Percentiles rank a stretch among this genome's conserved stretches.
These are phyloP conservation scores for Periophthalmus magnuspinnatus DNA, from an alignment of 2,797 vertebrate species.

Conservation along the genomic window DNA sequence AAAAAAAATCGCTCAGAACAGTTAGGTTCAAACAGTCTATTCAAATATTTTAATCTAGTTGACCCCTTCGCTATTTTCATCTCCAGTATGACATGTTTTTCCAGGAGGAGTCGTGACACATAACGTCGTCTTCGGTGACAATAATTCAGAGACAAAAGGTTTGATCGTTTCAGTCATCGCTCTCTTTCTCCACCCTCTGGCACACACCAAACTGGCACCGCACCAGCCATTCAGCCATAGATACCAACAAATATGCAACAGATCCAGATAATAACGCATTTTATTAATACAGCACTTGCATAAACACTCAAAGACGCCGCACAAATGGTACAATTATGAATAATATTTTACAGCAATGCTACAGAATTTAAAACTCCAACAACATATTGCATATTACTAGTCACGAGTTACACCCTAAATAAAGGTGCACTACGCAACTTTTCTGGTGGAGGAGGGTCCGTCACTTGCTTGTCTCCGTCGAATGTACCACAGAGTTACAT, in stretches of 20 bases:
- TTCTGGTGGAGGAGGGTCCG: too few relatives aligned
- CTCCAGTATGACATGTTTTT: conserved; percentile 21
- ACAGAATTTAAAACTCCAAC: too few relatives aligned
- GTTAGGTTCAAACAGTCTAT: neutral
- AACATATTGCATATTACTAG: too few relatives aligned
- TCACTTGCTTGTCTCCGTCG: too few relatives aligned
- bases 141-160: conserved; percentile 51
- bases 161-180: conserved; percentile 41
- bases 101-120: conserved; percentile 30
- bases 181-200: conserved; percentile 43
- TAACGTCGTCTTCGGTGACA: conserved; percentile 13
- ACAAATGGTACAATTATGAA: too few relatives aligned
- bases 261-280: neutral
- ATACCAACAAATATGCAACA: neutral
- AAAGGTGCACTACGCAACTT: too few relatives aligned
- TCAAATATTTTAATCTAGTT: neutral
- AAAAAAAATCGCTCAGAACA: too few relatives aligned
- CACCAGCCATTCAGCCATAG: conserved; percentile 38
- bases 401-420: too few relatives aligned
- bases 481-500: too few relatives aligned
- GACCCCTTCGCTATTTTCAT: conserved; percentile 20
- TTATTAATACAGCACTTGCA: too few relatives aligned
- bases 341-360: too few relatives aligned
- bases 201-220: conserved; percentile 42
- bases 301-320: too few relatives aligned